Evolutionary conservation across 2,113 vertebrate genomes (phyloP).

Genomic region (Leptobrachium leishanense): DNA sequence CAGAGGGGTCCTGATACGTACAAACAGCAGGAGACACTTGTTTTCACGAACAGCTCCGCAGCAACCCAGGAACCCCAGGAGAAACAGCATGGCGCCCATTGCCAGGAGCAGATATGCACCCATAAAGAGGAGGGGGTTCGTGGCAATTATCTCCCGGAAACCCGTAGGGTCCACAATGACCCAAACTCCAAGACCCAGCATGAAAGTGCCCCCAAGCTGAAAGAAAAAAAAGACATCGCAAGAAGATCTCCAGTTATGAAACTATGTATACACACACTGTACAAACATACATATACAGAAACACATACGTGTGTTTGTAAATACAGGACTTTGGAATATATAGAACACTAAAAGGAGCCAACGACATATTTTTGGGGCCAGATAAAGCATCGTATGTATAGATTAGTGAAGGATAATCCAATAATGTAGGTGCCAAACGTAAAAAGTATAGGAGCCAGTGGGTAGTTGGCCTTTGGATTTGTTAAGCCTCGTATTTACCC

Average conservation of each 20-base stretch:
- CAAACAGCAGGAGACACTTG: constrained; percentile 88
- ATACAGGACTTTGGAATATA: too few relatives aligned
- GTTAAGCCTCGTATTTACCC: too few relatives aligned
- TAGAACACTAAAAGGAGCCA: too few relatives aligned
- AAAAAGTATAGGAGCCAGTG: too few relatives aligned
- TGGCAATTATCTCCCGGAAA: constrained; percentile 87
- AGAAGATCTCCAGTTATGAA: neutral
- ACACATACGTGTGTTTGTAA: too few relatives aligned
- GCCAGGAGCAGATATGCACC: constrained; percentile 86
- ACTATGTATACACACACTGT: too few relatives aligned
- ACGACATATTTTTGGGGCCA: too few relatives aligned
- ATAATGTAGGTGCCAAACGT: too few relatives aligned
- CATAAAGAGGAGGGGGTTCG: constrained; percentile 85
- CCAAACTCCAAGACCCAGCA: constrained; percentile 86
- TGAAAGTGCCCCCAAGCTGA: constrained; percentile 85
- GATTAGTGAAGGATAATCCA: too few relatives aligned
- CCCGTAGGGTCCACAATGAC: constrained; percentile 88
- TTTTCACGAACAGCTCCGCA: constrained; percentile 89
- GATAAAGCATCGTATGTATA: too few relatives aligned
- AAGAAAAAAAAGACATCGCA: neutral
- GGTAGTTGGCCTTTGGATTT: too few relatives aligned
- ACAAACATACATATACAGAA: too few relatives aligned
- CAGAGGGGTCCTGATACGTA: constrained; percentile 65
- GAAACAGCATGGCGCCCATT: constrained; percentile 86
- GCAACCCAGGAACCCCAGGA: constrained; percentile 93